Conservation (phyloP, 2,797 vertebrate species). For the Linurgus olivaceus region DNA sequence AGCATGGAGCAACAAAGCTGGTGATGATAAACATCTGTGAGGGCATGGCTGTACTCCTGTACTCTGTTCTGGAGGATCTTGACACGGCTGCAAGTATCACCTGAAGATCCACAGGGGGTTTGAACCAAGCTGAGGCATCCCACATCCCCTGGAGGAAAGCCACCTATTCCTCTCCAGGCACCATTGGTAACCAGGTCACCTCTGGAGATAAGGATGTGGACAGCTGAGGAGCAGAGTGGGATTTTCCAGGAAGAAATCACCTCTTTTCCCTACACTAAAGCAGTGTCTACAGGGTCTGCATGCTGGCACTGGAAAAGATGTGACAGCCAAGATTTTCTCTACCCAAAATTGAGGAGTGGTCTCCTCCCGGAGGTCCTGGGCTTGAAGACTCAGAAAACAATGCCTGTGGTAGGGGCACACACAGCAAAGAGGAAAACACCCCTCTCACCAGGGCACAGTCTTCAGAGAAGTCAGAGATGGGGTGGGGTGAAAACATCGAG, state of each 20-base stretch:
- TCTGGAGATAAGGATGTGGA: not conserved
- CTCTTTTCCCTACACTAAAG: not conserved
- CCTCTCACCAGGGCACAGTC: not conserved
- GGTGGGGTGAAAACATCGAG: not conserved
- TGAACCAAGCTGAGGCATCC: not conserved
- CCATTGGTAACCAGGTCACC: not conserved
- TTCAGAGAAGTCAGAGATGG: not conserved
- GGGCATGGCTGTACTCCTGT: not conserved
- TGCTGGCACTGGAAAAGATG: not conserved
- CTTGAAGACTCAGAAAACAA: not conserved
- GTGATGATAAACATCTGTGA: not conserved
- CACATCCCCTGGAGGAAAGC: not conserved
- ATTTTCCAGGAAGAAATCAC: not conserved
- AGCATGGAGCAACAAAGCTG: not conserved
- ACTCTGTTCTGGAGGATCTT: not conserved
- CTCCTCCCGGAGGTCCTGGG: not conserved
- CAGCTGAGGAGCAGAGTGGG: not conserved
- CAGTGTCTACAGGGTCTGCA: not conserved
- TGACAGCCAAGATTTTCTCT: not conserved
- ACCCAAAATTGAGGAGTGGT: not conserved
- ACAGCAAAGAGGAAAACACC: not conserved
- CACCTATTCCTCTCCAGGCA: not conserved
- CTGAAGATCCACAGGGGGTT: not conserved
- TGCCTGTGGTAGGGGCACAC: not conserved
- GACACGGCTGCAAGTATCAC: not conserved